Conservation (phyloP, 2,113 vertebrate species). For the Anoplopoma fimbria region DNA sequence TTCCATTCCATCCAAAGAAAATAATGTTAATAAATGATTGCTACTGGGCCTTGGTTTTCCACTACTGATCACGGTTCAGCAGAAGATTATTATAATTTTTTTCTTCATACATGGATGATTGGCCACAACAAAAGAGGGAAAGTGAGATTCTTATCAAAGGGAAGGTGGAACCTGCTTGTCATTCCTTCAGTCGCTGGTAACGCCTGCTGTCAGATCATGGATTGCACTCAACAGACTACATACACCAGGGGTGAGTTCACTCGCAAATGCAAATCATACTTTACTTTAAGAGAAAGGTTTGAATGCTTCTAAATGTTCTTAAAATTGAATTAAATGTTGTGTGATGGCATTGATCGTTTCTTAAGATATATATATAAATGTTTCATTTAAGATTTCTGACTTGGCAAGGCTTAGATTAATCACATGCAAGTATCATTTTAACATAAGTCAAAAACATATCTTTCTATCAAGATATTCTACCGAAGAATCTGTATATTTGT, state of each 20-base stretch:
- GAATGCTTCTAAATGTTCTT: neutral
- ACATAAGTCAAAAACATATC: neutral
- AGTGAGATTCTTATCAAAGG: slow-evolving; percentile 5
- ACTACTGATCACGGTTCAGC: too few species aligned
- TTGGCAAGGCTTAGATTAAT: neutral
- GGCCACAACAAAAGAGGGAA: neutral
- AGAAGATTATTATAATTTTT: too few species aligned
- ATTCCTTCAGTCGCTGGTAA: slow-evolving; percentile 26
- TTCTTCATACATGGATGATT: neutral
- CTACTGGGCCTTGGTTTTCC: too few species aligned
- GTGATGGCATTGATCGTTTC: neutral
- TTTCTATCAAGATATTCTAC: neutral
- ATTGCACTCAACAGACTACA: slow-evolving; percentile 18
- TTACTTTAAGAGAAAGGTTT: neutral
- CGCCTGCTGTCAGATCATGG: slow-evolving; percentile 40
- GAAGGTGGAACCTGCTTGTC: slow-evolving; percentile 37
- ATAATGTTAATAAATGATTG: too few species aligned
- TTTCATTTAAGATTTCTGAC: neutral
- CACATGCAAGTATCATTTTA: neutral
- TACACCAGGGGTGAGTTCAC: slow-evolving; percentile 39
- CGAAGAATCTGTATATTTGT: neutral
- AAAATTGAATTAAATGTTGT: neutral
- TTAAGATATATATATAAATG: neutral
- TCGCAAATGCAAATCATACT: neutral
- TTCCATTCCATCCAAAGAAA: too few species aligned